These are phyloP conservation scores for Okapia johnstoni DNA, from an alignment of 2,113 vertebrate genomes.

Conservation along the genomic window DNA sequence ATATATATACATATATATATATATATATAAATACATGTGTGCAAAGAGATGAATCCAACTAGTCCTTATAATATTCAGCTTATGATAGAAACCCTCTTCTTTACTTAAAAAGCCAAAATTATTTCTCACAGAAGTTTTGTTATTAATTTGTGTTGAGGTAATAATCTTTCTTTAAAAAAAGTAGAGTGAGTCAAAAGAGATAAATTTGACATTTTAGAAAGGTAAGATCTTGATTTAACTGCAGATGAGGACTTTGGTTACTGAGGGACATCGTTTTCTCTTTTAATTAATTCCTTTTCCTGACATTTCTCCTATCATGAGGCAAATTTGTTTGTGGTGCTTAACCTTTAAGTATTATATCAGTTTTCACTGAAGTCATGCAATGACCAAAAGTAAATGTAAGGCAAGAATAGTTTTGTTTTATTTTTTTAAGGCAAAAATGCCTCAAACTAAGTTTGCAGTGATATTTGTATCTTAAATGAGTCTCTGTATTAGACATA, in stretches of 20 bases:
- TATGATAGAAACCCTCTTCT: slow-evolving; percentile 3
- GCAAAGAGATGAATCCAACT: background rate
- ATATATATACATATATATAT: background rate
- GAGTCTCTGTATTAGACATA: background rate
- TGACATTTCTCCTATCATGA: slow-evolving; percentile 73
- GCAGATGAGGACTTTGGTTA: slow-evolving; percentile 48
- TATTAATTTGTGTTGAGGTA: slow-evolving; percentile 27
- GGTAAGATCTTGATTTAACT: slow-evolving; percentile 61
- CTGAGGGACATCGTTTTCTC: slow-evolving; percentile 37
- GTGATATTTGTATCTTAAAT: background rate
- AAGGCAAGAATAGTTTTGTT: background rate
- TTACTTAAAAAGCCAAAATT: slow-evolving; percentile 24
- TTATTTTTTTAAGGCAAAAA: background rate
- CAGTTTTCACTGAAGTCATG: slow-evolving; percentile 62
- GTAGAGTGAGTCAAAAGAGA: background rate
- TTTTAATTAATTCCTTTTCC: slow-evolving; percentile 70
- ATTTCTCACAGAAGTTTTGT: background rate
- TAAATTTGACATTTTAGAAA: slow-evolving; percentile 65
- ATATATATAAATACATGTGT: background rate
- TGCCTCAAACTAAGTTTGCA: background rate
- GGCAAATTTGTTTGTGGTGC: slow-evolving; percentile 67
- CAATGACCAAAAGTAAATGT: slow-evolving; percentile 26
- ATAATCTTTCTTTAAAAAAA: slow-evolving; percentile 17
- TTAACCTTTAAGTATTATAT: slow-evolving; percentile 74
- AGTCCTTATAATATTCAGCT: background rate